Evolutionary conservation across 1,140 invertebrate species (phyloP).

Genomic region (Lordiphosa stackelbergi): DNA sequence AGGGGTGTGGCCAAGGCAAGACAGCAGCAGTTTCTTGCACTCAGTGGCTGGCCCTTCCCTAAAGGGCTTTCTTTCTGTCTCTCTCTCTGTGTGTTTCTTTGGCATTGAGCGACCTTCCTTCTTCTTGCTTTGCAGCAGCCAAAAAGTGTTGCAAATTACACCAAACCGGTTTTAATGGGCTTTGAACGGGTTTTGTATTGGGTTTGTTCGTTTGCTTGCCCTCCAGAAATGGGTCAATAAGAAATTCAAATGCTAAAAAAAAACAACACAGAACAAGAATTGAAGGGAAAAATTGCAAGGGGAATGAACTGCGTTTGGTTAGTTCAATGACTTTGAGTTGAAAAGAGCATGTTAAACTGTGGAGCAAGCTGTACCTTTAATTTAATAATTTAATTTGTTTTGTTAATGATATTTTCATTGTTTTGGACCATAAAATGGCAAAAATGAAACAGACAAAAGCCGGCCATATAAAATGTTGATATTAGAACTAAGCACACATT

Average conservation of each 20-base stretch:
- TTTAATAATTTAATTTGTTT: too few relatives aligned
- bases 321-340: conserved; percentile 34
- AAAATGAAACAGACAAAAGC: conserved; percentile 26
- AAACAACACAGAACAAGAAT: conserved; percentile 17
- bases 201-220: conserved; percentile 26
- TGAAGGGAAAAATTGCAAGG: conserved; percentile 38
- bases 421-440: conserved; percentile 2
- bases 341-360: too few relatives aligned
- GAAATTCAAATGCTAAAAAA: conserved; percentile 56
- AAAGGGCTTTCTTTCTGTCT: conserved; percentile 9
- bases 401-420: too few relatives aligned
- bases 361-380: too few relatives aligned
- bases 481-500: conserved; percentile 63
- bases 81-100: background rate
- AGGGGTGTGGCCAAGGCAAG: too few relatives aligned
- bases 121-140: conserved; percentile 34
- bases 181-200: conserved; percentile 23
- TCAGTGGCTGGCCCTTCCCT: conserved; percentile 1
- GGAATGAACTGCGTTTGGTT: conserved; percentile 34
- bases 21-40: conserved; percentile 8
- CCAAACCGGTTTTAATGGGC: conserved; percentile 45
- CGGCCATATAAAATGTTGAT: conserved; percentile 52
- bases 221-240: conserved; percentile 61
- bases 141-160: conserved; percentile 53
- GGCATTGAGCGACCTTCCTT: conserved; percentile 25